Evolutionary conservation across 2,888 invertebrate species (phyloP), one percentile per base, ranked within the genome.

Genomic region (Panopea generosa): DNA sequence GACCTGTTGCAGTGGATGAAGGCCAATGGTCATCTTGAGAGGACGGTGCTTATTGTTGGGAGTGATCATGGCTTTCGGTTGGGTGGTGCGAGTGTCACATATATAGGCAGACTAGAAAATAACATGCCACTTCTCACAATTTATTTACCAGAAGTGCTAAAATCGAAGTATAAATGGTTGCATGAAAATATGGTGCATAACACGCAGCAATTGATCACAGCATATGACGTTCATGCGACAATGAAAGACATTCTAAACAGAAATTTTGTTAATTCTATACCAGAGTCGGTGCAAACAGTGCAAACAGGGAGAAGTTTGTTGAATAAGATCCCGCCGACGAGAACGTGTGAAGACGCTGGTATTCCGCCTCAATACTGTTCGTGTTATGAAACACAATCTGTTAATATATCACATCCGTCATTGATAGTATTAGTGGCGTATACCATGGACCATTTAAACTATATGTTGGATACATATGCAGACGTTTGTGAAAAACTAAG

Each of bases 211-310:
- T 94, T 98, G 22, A 96, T 96, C 0, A 96, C 96, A 0, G 96
- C 96, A 0, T 97, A 95, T 90, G 97, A 98, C 91, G 93, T 98
- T 7, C 95, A 97, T 91, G 95, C 95, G 78, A 97, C 97, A 0
- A 91, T 98, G 61, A 33, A 33, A 33, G 33, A 33, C 33, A 11
- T 33, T 33, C 11, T 33, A 33, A 33, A 33, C 33, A 33, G n/a
- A 16, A 45, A 45, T 6, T 45, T 45, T 45, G 45, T 9, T 3
- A n/a, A 45, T 20, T 4, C 16, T 16, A 45, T 16, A 20, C 45
- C 45, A 9, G 9, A 6, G 6, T 6, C 45, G 4, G 45, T 45
- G 6, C 16, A 6, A 4, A 6, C 6, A 16, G 16, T 3, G 3
- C 16, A 18, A 45, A 45, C 45, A 9, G 45, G 45, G 9, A 16